Evolutionary conservation across 2,797 vertebrate genomes (phyloP).

Genomic region (Thamnophis elegans): DNA sequence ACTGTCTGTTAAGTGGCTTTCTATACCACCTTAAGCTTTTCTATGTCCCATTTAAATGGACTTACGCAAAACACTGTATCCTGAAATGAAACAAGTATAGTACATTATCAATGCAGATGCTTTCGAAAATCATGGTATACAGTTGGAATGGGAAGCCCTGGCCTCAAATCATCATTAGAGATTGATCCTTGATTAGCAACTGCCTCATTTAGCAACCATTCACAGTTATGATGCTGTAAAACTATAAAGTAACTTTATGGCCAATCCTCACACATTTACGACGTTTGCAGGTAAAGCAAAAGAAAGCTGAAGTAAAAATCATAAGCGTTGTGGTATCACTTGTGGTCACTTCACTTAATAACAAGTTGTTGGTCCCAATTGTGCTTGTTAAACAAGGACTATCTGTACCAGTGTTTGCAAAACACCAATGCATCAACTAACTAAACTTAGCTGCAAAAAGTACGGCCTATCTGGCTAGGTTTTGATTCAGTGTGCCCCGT

Average conservation of each 20-base stretch:
- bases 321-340: neutral
- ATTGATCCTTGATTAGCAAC: neutral
- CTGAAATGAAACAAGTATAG: neutral
- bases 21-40: too few species aligned
- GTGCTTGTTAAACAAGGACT: neutral
- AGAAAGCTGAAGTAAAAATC: neutral
- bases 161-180: neutral
- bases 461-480: neutral
- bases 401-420: neutral
- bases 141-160: neutral
- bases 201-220: neutral
- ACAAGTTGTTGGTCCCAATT: neutral
- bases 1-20: neutral
- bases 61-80: neutral
- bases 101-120: neutral
- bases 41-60: neutral
- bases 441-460: neutral
- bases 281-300: neutral
- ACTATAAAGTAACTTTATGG: neutral
- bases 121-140: neutral
- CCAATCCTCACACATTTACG: neutral
- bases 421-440: neutral
- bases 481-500: neutral
- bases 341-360: neutral
- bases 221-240: neutral